Evolutionary conservation across 2,113 vertebrate species (phyloP).

Genomic region (Paradisaea rubra): DNA sequence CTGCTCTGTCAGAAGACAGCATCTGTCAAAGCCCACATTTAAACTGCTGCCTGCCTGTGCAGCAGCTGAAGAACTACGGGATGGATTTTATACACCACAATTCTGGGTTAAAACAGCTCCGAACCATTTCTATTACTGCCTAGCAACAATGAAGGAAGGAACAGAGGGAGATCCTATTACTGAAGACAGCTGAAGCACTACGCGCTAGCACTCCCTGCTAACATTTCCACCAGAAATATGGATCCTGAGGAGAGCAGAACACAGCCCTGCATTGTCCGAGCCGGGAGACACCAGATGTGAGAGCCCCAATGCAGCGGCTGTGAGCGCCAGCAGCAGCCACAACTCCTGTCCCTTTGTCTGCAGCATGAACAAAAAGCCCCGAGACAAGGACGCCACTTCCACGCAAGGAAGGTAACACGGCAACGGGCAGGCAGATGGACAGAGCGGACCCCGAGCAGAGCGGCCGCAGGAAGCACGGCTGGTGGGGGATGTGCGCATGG

Average conservation of each 20-base stretch:
- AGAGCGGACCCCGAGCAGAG: constrained; percentile 63
- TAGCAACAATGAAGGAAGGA: constrained; percentile 70
- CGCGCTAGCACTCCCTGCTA: constrained; percentile 44
- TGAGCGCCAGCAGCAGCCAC: not conserved
- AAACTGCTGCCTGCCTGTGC: constrained; percentile 78
- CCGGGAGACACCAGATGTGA: constrained; percentile 63
- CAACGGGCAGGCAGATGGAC: constrained; percentile 71
- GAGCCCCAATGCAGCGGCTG: constrained; percentile 50
- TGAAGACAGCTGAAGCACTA: constrained; percentile 43
- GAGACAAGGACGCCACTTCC: constrained; percentile 28
- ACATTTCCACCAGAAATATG: constrained; percentile 66
- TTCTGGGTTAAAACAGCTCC: constrained; percentile 47
- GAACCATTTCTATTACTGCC: constrained; percentile 68
- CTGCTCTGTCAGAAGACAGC: constrained; percentile 83
- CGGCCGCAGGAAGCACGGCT: constrained; percentile 61
- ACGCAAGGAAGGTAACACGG: constrained; percentile 56
- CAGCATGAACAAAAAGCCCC: constrained; percentile 38
- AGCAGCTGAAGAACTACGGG: constrained; percentile 68
- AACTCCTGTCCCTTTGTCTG: constrained; percentile 56
- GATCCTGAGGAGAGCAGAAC: constrained; percentile 69
- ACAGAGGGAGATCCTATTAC: constrained; percentile 57
- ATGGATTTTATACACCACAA: constrained; percentile 65
- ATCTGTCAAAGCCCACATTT: constrained; percentile 84
- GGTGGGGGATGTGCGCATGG: constrained; percentile 72
- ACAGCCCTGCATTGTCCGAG: constrained; percentile 72